Evolutionary conservation across 1,140 invertebrate genomes (phyloP).

Genomic region (Apis dorsata): DNA sequence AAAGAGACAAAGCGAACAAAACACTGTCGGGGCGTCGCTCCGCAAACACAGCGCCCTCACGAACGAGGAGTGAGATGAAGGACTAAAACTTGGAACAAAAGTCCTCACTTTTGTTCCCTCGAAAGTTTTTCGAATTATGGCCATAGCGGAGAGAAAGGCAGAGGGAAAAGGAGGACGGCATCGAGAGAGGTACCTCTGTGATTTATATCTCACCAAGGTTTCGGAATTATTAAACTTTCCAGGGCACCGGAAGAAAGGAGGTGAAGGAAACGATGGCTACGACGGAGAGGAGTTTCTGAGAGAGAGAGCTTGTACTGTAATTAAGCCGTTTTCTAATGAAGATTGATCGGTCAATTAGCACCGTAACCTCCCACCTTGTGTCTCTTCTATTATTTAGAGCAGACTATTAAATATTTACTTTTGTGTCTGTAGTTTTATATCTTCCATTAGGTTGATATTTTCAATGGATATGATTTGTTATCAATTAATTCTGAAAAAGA

Average conservation of each 20-base stretch:
- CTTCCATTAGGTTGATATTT: not conserved
- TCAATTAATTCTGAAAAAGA: too few relatives aligned
- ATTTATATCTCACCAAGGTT: conserved; percentile 73
- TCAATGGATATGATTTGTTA: not conserved
- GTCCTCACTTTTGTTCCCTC: conserved; percentile 77
- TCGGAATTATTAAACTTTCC: conserved; percentile 70
- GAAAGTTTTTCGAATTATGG: conserved; percentile 79
- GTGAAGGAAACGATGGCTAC: conserved; percentile 3
- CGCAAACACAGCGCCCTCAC: conserved; percentile 68
- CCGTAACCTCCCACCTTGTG: conserved; percentile 65
- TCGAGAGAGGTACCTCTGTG: conserved; percentile 58
- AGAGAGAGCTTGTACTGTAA: conserved; percentile 70
- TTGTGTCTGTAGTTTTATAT: not conserved
- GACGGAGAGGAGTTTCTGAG: conserved; percentile 18
- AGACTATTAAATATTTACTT: not conserved
- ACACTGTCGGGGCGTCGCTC: conserved; percentile 77
- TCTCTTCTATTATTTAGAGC: conserved; percentile 66
- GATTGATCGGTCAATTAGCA: conserved; percentile 76
- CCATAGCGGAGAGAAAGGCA: conserved; percentile 57
- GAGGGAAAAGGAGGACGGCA: conserved; percentile 42
- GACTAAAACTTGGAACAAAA: conserved; percentile 79
- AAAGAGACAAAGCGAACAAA: conserved; percentile 78
- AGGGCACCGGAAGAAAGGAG: conserved; percentile 21
- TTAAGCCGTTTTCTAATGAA: conserved; percentile 76
- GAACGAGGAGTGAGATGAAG: conserved; percentile 31